These are phyloP conservation scores for Symphodus melops DNA, from an alignment of 2,113 vertebrate genomes.

Conservation along the genomic window DNA sequence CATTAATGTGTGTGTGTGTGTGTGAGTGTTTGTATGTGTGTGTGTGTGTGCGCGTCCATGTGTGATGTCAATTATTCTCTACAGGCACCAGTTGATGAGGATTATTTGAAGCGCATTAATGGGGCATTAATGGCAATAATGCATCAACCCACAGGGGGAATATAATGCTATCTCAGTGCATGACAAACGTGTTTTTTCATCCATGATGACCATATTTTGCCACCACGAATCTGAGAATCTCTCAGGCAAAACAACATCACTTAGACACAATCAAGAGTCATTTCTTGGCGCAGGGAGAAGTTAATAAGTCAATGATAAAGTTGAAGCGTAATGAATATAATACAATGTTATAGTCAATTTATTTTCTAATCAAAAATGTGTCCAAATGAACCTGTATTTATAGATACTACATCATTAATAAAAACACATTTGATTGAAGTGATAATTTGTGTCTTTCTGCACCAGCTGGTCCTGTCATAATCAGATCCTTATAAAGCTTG, in stretches of 20 bases:
- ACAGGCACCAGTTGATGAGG: conserved; percentile 15
- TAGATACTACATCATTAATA: background rate
- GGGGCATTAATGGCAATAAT: background rate
- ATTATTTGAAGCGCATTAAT: conserved; percentile 8
- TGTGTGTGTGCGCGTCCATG: background rate
- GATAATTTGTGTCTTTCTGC: too few relatives aligned
- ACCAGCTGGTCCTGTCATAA: too few relatives aligned
- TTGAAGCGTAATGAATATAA: too few relatives aligned
- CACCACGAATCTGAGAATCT: background rate
- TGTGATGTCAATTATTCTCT: conserved; percentile 28
- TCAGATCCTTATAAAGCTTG: background rate
- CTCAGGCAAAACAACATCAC: background rate
- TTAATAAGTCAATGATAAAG: background rate
- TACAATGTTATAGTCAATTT: too few relatives aligned
- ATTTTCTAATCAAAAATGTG: too few relatives aligned
- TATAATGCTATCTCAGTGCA: background rate
- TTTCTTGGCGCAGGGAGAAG: background rate
- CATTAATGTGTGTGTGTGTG: conserved; percentile 7
- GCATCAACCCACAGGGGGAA: background rate
- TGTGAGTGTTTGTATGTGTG: background rate
- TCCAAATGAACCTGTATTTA: background rate
- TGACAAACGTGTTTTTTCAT: background rate
- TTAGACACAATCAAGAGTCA: background rate
- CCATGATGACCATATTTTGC: background rate
- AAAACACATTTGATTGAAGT: background rate